Percentiles rank a stretch among this genome's conserved stretches.
Conservation (phyloP, 2,888 invertebrate genomes). For the Acutogordius australiensis region DNA sequence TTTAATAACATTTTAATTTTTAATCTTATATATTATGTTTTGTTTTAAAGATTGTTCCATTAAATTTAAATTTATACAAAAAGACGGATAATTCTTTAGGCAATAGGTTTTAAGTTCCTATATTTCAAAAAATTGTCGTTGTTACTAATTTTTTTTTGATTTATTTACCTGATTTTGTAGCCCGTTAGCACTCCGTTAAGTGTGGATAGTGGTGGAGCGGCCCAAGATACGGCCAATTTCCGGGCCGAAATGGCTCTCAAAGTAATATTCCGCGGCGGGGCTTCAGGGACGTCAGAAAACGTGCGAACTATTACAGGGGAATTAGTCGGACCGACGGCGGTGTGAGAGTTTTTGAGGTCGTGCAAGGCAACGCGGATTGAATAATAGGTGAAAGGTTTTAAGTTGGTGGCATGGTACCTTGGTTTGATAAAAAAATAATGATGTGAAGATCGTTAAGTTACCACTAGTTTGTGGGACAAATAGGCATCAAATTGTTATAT, state of each 20-base stretch:
- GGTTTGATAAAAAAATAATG: too few relatives aligned
- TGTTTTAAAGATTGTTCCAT: too few relatives aligned
- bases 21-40: too few relatives aligned
- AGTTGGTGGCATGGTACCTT: background rate
- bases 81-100: too few relatives aligned
- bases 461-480: too few relatives aligned
- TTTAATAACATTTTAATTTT: too few relatives aligned
- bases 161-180: conserved; percentile 74
- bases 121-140: too few relatives aligned
- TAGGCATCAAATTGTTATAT: too few relatives aligned
- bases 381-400: background rate
- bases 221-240: conserved; percentile 56
- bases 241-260: conserved; percentile 51
- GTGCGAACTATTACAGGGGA: background rate
- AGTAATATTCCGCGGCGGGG: conserved; percentile 56
- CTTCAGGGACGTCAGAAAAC: conserved; percentile 34
- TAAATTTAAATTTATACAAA: too few relatives aligned
- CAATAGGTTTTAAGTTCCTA: too few relatives aligned
- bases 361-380: background rate
- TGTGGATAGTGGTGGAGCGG: conserved; percentile 48
- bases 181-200: conserved; percentile 75
- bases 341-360: background rate
- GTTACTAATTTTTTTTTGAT: too few relatives aligned
- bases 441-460: too few relatives aligned
- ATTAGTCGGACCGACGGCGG: background rate